Base-by-base conservation (phyloP, 2,888 invertebrate species). In the Bombyx huttoni region DNA sequence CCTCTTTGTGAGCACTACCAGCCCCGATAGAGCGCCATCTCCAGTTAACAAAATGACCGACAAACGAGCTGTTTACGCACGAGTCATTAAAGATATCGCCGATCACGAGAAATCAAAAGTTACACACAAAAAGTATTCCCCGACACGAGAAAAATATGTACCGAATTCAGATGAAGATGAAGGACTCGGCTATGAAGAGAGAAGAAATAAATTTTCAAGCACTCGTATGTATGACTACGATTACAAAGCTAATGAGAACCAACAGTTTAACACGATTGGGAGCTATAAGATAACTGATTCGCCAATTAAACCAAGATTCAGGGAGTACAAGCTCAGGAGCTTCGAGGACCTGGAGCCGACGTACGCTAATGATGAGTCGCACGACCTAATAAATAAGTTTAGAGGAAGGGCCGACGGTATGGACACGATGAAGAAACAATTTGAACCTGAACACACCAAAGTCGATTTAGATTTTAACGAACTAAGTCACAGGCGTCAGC, bases 81-180 rank as follows among this genome's bases (percentile, higher is more conserved):
- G 95, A 74, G 92, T 95, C 5, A 90, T 92, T 0, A 88, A 78
- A 78, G 90, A 79, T 63, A 78, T 70, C 62, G 75, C 78, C 51
- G 68, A 65, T 45, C 68, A 71, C 3, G 60, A 66, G n/a, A 72
- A 68, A 54, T 24, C 62, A 62, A 34, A 82, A 60, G 91, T 91
- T 14, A 69, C 91, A 13, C 91, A 91, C 58, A 90, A 90, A 54
- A 85, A 86, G 24, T 82, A 75, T 59, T 80, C 81, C 6, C 79
- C 89, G 55, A 62, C 68, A 70, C 83, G 80, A 73, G 80, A 90
- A 63, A 83, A 89, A 73, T 75, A 81, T 68, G 75, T 79, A 9
- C 90, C 90, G 53, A 88, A 91, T 53, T 94, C 94, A 10, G 94
- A 94, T 70, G 94, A 94, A 70, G 94, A 94, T 60, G 94, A 94